Evolutionary conservation across 2,888 invertebrate species (phyloP).

Genomic region (Tipula confusa): DNA sequence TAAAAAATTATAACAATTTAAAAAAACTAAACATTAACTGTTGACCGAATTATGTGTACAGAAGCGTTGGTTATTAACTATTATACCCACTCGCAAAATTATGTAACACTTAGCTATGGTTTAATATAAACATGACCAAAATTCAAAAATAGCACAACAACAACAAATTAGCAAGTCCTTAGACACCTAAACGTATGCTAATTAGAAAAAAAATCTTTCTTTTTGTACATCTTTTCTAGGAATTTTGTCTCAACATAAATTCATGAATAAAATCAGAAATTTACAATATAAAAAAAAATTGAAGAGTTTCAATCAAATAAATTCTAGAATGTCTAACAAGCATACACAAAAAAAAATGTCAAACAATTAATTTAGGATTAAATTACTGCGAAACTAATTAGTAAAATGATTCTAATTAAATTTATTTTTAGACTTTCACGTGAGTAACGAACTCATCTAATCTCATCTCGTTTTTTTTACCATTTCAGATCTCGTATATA

Average conservation of each 20-base stretch:
- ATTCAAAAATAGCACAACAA: too few relatives aligned
- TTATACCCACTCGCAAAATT: too few relatives aligned
- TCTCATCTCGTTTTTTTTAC: background rate
- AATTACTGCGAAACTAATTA: background rate
- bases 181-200: background rate
- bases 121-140: too few relatives aligned
- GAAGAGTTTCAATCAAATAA: background rate
- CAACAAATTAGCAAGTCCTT: background rate
- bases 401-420: background rate
- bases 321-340: background rate
- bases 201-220: background rate
- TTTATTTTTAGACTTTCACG: background rate
- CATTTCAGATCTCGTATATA: background rate
- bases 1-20: too few relatives aligned
- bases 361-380: background rate
- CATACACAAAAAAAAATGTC: background rate
- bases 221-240: background rate
- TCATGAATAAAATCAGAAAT: background rate
- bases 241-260: background rate
- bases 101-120: too few relatives aligned
- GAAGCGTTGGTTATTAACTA: too few relatives aligned
- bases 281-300: background rate
- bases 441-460: background rate
- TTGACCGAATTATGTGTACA: too few relatives aligned
- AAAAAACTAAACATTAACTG: too few relatives aligned